A percentile compares a stretch with the other conserved stretches of the same genome.
Evolutionary conservation across 2,797 vertebrate genomes (phyloP).

Genomic region (Furcifer pardalis): DNA sequence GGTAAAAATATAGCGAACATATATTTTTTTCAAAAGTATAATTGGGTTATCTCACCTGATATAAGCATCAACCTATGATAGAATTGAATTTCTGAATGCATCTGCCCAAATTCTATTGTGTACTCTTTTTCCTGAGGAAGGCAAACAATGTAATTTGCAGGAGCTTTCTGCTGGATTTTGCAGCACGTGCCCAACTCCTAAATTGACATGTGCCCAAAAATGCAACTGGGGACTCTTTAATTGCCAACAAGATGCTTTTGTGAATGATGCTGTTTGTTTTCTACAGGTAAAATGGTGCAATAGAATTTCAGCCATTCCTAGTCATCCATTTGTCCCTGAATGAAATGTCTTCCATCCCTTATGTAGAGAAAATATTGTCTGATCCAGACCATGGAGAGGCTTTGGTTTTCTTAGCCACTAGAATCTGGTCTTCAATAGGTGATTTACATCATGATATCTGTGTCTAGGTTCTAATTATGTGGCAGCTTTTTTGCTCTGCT

Average conservation of each 20-base stretch:
- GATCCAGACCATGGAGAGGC: not conserved
- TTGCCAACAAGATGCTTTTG: too few species aligned
- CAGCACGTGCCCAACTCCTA: too few species aligned
- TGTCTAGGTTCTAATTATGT: not conserved
- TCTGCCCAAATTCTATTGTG: too few species aligned
- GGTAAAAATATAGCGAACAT: not conserved
- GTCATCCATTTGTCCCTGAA: too few species aligned
- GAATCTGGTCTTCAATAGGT: not conserved
- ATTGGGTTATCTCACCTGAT: not conserved
- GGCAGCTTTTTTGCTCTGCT: not conserved
- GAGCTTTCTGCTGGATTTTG: too few species aligned
- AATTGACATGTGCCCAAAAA: too few species aligned
- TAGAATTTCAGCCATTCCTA: too few species aligned
- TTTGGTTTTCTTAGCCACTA: not conserved
- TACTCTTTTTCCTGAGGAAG: too few species aligned
- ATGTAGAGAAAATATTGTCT: not conserved
- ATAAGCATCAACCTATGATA: not conserved
- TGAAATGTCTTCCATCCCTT: too few species aligned
- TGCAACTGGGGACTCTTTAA: too few species aligned
- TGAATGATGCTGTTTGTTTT: not conserved
- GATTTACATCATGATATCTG: too few species aligned
- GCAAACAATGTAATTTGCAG: too few species aligned
- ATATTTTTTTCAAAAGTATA: not conserved
- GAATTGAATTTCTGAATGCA: not conserved
- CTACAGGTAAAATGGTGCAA: not conserved